Conservation (phyloP, 2,113 vertebrate genomes). For the Leptocoma aspasia region DNA sequence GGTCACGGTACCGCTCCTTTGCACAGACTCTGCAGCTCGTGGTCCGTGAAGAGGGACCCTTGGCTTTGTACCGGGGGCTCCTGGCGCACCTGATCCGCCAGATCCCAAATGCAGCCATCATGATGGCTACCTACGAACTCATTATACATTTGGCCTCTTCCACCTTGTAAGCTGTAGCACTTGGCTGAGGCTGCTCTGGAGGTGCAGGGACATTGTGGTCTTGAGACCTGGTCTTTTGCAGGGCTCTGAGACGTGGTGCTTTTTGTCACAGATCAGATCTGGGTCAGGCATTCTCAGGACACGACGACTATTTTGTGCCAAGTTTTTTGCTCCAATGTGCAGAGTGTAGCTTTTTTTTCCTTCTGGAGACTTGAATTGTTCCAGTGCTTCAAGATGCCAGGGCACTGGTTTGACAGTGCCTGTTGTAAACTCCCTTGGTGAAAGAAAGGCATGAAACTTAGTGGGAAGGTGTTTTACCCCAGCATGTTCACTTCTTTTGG, state of each 20-base stretch:
- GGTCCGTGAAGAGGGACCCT: conserved; percentile 45
- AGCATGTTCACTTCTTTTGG: neutral
- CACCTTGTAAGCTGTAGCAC: neutral
- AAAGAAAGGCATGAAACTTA: neutral
- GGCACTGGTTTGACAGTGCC: neutral
- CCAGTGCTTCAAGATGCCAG: neutral
- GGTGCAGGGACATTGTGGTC: neutral
- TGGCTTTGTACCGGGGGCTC: conserved; percentile 61
- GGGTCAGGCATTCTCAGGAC: neutral
- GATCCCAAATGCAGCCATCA: conserved; percentile 66
- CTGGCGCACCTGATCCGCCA: conserved; percentile 61
- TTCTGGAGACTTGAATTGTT: neutral
- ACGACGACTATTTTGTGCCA: neutral
- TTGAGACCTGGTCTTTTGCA: neutral
- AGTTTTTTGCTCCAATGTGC: neutral
- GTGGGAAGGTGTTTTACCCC: neutral
- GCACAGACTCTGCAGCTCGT: conserved; percentile 64
- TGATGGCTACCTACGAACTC: conserved; percentile 66
- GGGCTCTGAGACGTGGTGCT: neutral
- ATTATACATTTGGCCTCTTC: conserved; percentile 33
- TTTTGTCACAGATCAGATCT: neutral
- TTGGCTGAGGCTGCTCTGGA: neutral
- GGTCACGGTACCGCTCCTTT: conserved; percentile 58
- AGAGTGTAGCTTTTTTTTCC: neutral
- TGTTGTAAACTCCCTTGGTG: neutral